Conservation (phyloP, 92 coral and sea anemone species). For the Phenganax marumi region DNA sequence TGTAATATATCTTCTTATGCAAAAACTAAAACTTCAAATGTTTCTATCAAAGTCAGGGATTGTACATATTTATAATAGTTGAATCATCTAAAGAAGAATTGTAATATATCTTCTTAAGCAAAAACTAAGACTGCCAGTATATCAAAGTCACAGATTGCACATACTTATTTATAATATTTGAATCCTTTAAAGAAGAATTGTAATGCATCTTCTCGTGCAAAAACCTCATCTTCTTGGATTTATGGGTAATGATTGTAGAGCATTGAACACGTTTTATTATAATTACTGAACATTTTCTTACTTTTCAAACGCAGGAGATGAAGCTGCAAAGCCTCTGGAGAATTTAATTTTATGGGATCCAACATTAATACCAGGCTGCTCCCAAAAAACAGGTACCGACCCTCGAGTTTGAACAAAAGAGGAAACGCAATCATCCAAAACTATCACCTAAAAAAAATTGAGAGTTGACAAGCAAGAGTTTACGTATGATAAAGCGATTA, state of each 20-base stretch:
- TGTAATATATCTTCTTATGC: neutral
- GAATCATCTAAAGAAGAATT: too few species aligned
- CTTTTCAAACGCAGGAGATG: conserved; percentile 96
- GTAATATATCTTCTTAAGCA: too few species aligned
- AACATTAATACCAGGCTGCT: conserved; percentile 98
- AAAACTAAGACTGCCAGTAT: too few species aligned
- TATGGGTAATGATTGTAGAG: too few species aligned
- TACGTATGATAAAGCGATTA: neutral
- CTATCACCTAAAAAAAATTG: conserved; percentile 68
- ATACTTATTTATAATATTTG: too few species aligned
- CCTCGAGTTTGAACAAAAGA: conserved; percentile 97
- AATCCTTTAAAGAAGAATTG: too few species aligned
- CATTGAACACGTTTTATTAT: too few species aligned
- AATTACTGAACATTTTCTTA: neutral
- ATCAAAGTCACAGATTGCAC: too few species aligned
- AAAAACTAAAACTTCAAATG: too few species aligned
- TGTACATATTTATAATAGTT: neutral
- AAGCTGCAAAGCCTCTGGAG: conserved; percentile 98
- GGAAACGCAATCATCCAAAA: conserved; percentile 79
- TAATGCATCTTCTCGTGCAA: too few species aligned
- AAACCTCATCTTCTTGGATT: too few species aligned
- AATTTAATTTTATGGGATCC: conserved; percentile 96
- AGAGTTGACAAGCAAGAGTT: neutral
- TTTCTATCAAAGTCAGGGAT: neutral
- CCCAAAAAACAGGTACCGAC: conserved; percentile 99